Evolutionary conservation across 2,888 invertebrate genomes (phyloP).

Genomic region (Ochropleura plecta): DNA sequence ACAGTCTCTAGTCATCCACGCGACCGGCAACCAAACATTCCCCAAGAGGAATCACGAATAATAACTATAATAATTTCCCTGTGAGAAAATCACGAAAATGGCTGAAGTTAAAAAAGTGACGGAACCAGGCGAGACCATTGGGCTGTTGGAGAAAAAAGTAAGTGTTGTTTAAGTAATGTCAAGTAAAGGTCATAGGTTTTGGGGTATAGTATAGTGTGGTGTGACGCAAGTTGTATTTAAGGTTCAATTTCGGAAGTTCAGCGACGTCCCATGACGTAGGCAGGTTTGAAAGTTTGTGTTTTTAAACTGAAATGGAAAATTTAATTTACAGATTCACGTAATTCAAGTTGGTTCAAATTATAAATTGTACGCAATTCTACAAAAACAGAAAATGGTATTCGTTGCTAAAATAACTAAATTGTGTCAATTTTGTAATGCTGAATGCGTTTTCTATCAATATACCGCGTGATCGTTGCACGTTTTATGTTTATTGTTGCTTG

Average conservation of each 20-base stretch:
- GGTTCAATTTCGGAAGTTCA: slow-evolving; percentile 52
- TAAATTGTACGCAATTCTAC: neutral
- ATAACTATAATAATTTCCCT: slow-evolving; percentile 45
- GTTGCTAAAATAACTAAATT: slow-evolving; percentile 14
- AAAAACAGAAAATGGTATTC: neutral
- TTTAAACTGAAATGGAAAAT: neutral
- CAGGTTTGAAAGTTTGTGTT: slow-evolving; percentile 16
- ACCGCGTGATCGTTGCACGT: slow-evolving; percentile 3
- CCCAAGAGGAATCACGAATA: slow-evolving; percentile 55
- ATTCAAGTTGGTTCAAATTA: neutral
- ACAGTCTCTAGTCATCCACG: slow-evolving; percentile 66
- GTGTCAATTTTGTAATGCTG: slow-evolving; percentile 31
- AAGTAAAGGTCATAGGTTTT: slow-evolving; percentile 80
- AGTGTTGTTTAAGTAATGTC: slow-evolving; percentile 78
- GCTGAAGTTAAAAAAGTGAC: slow-evolving; percentile 71
- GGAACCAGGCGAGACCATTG: slow-evolving; percentile 81
- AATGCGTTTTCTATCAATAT: slow-evolving; percentile 28
- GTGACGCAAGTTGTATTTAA: slow-evolving; percentile 62
- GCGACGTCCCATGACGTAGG: slow-evolving; percentile 11
- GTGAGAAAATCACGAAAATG: slow-evolving; percentile 73
- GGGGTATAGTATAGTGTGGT: slow-evolving; percentile 55
- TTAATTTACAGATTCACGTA: neutral
- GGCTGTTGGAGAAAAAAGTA: slow-evolving; percentile 85
- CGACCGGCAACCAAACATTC: slow-evolving; percentile 64
- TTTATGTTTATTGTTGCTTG: neutral